Conservation (phyloP, 2,797 vertebrate species). For the Syngnathus acus region DNA sequence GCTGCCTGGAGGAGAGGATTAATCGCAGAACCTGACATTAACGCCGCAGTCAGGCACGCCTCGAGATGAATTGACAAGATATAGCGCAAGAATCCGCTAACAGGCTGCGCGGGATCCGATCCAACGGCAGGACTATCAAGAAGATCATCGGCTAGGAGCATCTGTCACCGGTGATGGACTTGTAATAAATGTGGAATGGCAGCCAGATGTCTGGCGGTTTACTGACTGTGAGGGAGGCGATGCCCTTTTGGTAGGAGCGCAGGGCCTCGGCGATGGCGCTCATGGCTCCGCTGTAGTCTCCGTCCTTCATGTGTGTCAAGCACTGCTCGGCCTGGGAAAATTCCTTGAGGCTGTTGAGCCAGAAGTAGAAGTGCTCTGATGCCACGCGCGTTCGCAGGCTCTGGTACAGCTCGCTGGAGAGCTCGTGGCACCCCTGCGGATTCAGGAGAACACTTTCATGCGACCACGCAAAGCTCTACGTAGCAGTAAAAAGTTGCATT, state of each 20-base stretch:
- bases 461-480: not conserved
- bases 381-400: conserved; percentile 92
- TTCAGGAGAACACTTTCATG: not conserved
- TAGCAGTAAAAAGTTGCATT: not conserved
- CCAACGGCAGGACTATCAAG: not conserved
- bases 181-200: conserved; percentile 22
- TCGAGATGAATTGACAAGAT: conserved; percentile 15
- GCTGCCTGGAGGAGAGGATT: conserved; percentile 76
- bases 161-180: not conserved
- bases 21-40: conserved; percentile 24
- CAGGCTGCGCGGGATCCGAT: conserved; percentile 7
- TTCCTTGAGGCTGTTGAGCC: conserved; percentile 96
- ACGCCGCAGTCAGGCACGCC: not conserved
- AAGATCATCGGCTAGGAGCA: conserved; percentile 6
- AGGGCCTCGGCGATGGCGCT: conserved; percentile 88
- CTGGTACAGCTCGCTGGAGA: conserved; percentile 93
- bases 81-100: conserved; percentile 13
- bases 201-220: conserved; percentile 11
- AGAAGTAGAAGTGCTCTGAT: conserved; percentile 98
- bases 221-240: conserved; percentile 93
- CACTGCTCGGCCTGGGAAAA: conserved; percentile 94
- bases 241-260: conserved; percentile 94
- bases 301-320: conserved; percentile 80
- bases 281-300: conserved; percentile 84
- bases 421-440: conserved; percentile 88